A percentile compares a stretch with the other conserved stretches of the same genome.
Evolutionary conservation across 2,888 invertebrate genomes (phyloP).

Genomic region (Serrognathus titanus): DNA sequence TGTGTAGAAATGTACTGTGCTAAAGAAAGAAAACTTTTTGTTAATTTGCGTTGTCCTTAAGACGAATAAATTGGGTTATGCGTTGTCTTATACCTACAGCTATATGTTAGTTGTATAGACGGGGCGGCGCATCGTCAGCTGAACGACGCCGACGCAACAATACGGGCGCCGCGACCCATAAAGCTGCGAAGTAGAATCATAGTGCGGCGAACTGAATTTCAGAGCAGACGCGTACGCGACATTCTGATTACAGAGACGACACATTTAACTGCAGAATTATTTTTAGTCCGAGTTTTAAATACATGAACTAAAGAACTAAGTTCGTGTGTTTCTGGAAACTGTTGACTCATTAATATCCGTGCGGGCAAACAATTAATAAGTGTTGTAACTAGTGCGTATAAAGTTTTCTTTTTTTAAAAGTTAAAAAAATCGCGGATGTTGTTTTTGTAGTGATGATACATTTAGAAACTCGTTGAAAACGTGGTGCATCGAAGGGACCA

Average conservation of each 20-base stretch:
- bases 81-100: constrained; percentile 10
- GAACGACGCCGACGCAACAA: constrained; percentile 50
- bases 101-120: constrained; percentile 9
- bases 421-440: neutral
- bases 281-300: constrained; percentile 18
- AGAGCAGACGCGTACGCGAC: constrained; percentile 33
- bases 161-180: constrained; percentile 46
- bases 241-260: constrained; percentile 13
- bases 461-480: constrained; percentile 11
- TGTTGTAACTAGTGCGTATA: too few species aligned
- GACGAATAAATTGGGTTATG: constrained; percentile 11
- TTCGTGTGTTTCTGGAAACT: neutral
- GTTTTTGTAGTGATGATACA: neutral
- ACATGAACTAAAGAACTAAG: neutral
- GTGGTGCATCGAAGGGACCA: constrained; percentile 4
- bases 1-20: too few species aligned
- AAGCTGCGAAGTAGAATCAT: constrained; percentile 48
- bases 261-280: constrained; percentile 25
- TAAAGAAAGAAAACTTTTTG: too few species aligned
- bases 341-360: neutral
- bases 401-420: neutral
- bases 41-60: too few species aligned
- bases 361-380: too few species aligned
- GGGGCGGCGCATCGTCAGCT: constrained; percentile 37
- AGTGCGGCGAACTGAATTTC: constrained; percentile 48